phyloP scores from a whole-genome alignment of 2,797 vertebrate species.

The Microctenopoma lineatum region DNA sequence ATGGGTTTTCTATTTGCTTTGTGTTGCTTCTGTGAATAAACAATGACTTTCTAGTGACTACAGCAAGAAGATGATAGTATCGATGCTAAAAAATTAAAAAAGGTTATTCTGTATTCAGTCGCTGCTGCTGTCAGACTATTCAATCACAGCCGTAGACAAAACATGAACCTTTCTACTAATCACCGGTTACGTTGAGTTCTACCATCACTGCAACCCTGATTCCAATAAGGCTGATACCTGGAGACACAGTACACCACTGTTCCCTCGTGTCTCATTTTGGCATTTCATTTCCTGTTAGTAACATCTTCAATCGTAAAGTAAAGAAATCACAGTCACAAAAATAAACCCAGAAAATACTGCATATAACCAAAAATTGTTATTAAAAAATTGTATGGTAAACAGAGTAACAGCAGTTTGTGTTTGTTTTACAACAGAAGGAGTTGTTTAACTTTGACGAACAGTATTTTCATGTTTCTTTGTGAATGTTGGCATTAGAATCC shows the following conservation, averaged over 20 bases:
- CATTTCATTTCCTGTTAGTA: background rate
- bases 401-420: background rate
- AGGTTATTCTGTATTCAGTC: background rate
- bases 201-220: background rate
- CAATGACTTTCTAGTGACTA: conserved; percentile 3
- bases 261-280: background rate
- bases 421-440: background rate
- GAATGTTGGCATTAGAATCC: conserved; percentile 17
- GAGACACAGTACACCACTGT: too few species aligned
- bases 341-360: too few species aligned
- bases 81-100: background rate
- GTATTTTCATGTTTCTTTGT: too few species aligned
- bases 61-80: background rate
- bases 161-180: background rate
- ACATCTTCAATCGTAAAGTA: too few species aligned
- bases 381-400: too few species aligned
- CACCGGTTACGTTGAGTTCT: too few species aligned
- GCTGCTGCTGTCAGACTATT: background rate
- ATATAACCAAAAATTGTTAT: too few species aligned
- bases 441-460: background rate
- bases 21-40: conserved; percentile 23
- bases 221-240: background rate
- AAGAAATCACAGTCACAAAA: too few species aligned
- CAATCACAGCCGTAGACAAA: background rate
- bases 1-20: conserved; percentile 11